Conservation (phyloP, 2,888 invertebrate species). For the Leucoma salicis region DNA sequence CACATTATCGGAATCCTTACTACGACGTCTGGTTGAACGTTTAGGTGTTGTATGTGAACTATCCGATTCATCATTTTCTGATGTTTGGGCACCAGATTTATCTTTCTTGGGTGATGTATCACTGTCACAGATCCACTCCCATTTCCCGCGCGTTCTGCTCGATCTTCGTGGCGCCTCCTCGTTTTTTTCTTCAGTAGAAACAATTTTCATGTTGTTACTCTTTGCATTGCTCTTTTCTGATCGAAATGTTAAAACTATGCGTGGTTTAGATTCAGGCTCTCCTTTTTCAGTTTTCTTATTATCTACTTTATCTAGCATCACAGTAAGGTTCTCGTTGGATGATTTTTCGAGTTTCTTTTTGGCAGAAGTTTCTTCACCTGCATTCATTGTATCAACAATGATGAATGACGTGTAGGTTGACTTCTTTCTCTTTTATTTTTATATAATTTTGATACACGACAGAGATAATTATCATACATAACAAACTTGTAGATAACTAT, state of each 20-base stretch:
- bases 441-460: too few relatives aligned
- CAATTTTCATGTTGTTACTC: slow-evolving; percentile 77
- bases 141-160: slow-evolving; percentile 56
- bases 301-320: slow-evolving; percentile 53
- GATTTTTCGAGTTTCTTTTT: slow-evolving; percentile 61
- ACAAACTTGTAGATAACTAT: too few relatives aligned
- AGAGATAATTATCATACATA: too few relatives aligned
- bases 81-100: slow-evolving; percentile 45
- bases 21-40: slow-evolving; percentile 84
- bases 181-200: slow-evolving; percentile 69
- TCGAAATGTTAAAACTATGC: slow-evolving; percentile 84
- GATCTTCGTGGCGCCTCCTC: slow-evolving; percentile 66
- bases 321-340: slow-evolving; percentile 45
- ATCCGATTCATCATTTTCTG: slow-evolving; percentile 69
- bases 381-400: slow-evolving; percentile 67
- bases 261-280: slow-evolving; percentile 74
- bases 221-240: slow-evolving; percentile 82
- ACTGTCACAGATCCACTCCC: slow-evolving; percentile 65
- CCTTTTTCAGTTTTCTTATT: slow-evolving; percentile 52
- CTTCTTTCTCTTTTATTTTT: slow-evolving; percentile 20
- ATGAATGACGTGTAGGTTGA: slow-evolving; percentile 35
- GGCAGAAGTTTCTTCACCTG: slow-evolving; percentile 50
- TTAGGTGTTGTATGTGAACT: slow-evolving; percentile 73
- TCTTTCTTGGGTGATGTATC: slow-evolving; percentile 57
- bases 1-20: slow-evolving; percentile 85